Evolutionary conservation across 2,113 vertebrate species (phyloP).

Genomic region (Misgurnus mizolepis): DNA sequence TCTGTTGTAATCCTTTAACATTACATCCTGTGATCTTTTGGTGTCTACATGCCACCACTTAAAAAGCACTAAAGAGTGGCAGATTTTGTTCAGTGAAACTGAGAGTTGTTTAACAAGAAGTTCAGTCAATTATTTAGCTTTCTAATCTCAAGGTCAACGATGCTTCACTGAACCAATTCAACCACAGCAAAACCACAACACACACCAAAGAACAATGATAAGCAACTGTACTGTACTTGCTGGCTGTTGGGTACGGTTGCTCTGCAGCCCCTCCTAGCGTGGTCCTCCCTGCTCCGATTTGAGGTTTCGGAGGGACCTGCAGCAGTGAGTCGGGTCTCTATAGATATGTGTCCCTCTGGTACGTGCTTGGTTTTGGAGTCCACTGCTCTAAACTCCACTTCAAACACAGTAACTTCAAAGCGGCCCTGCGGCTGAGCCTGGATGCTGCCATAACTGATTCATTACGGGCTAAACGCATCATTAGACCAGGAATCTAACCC

Average conservation of each 20-base stretch:
- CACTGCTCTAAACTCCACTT: slow-evolving; percentile 47
- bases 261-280: slow-evolving; percentile 38
- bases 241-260: background rate
- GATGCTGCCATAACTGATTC: slow-evolving; percentile 74
- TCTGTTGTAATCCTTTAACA: slow-evolving; percentile 37
- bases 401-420: slow-evolving; percentile 55
- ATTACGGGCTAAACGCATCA: slow-evolving; percentile 76
- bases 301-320: slow-evolving; percentile 18
- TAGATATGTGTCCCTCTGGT: slow-evolving; percentile 27
- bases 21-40: slow-evolving; percentile 10
- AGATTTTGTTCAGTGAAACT: background rate
- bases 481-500: slow-evolving; percentile 76
- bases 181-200: slow-evolving; percentile 33
- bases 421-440: slow-evolving; percentile 58
- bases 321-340: slow-evolving; percentile 18
- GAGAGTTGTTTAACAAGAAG: slow-evolving; percentile 21
- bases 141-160: slow-evolving; percentile 35
- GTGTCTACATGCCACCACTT: background rate
- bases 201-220: background rate
- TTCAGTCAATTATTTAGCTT: slow-evolving; percentile 42
- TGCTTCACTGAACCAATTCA: background rate
- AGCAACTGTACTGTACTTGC: slow-evolving; percentile 7
- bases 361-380: slow-evolving; percentile 39
- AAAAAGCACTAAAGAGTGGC: background rate
- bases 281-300: slow-evolving; percentile 38